These are phyloP conservation scores for Heterotilapia buettikoferi DNA, from an alignment of 2,113 vertebrate genomes.

Conservation along the genomic window DNA sequence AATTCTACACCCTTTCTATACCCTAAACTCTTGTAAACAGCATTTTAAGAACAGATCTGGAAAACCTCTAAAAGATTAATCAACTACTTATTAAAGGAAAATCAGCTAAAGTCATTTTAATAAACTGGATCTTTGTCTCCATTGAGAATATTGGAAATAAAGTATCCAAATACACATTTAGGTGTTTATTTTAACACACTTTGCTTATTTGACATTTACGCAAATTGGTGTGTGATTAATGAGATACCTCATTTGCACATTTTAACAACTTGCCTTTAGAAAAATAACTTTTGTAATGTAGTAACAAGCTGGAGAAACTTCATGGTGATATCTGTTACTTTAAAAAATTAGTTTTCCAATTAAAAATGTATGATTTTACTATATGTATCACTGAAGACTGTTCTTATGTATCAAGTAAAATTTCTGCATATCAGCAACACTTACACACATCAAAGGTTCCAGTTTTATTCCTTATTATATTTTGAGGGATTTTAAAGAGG, in stretches of 20 bases:
- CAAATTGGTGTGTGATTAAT: background rate
- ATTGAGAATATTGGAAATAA: background rate
- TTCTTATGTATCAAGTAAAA: no score
- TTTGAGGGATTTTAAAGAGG: no score
- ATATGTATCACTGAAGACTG: no score
- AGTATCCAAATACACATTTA: background rate
- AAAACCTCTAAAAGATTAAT: background rate
- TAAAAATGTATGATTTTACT: background rate
- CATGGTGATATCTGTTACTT: background rate
- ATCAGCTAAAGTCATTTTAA: background rate
- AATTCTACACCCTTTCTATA: conserved; percentile 7
- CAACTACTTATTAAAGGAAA: background rate
- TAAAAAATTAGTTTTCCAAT: accelerated
- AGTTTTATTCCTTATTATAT: no score
- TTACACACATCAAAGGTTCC: no score
- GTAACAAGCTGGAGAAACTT: background rate
- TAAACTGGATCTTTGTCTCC: background rate
- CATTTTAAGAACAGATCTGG: background rate
- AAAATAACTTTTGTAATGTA: background rate
- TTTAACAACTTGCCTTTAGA: background rate
- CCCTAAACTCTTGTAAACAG: background rate
- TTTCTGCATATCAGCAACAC: no score
- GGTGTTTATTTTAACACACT: background rate
- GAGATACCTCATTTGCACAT: background rate
- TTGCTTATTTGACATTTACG: background rate